Evolutionary conservation across 2,888 invertebrate genomes (phyloP).

Genomic region (Pseudococcus viburni): DNA sequence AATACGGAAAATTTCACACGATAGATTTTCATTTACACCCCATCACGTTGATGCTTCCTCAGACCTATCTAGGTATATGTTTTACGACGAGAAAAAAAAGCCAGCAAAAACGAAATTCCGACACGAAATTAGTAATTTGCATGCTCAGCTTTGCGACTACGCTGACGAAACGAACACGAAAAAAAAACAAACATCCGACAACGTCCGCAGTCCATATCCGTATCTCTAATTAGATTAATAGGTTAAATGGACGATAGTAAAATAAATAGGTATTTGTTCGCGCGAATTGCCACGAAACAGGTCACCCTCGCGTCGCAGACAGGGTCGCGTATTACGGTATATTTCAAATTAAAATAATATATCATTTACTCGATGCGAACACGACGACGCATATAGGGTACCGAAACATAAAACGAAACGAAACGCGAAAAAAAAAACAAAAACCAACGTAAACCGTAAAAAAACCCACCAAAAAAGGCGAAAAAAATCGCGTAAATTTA

Average conservation of each 20-base stretch:
- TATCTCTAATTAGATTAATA: constrained; percentile 60
- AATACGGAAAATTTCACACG: not conserved
- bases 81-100: not conserved
- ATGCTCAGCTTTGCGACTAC: not conserved
- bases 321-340: not conserved
- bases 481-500: constrained; percentile 37
- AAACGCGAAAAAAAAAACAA: constrained; percentile 5
- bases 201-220: constrained; percentile 38
- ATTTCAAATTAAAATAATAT: constrained; percentile 46
- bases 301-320: not conserved
- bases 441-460: constrained; percentile 9
- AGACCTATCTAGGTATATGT: not conserved
- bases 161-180: not conserved
- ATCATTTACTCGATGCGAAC: constrained; percentile 29
- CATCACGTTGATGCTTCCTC: constrained; percentile 6
- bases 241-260: constrained; percentile 60
- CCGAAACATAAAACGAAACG: constrained; percentile 1
- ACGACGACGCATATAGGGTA: not conserved
- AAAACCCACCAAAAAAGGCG: not conserved
- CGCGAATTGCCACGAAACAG: constrained; percentile 39
- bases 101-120: not conserved
- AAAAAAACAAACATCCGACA: constrained; percentile 41
- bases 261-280: constrained; percentile 30
- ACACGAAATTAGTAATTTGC: constrained; percentile 34
- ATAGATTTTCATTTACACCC: constrained; percentile 6